These are phyloP conservation scores for Varecia variegata DNA, from an alignment of 2,797 vertebrate genomes.

Conservation along the genomic window DNA sequence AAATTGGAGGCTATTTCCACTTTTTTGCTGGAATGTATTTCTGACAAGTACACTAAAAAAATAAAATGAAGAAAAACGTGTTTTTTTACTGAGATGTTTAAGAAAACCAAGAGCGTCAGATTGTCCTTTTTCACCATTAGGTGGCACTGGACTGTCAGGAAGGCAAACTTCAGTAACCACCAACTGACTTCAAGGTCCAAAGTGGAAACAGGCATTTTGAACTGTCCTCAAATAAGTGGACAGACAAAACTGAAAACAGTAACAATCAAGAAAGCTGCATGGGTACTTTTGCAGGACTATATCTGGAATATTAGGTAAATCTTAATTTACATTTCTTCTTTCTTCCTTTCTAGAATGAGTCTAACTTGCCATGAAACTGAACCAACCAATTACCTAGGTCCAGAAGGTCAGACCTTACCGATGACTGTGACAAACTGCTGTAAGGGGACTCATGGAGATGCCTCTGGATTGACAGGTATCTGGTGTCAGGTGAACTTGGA, in stretches of 20 bases:
- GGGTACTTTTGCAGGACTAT: background rate
- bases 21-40: background rate
- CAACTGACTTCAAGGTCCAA: background rate
- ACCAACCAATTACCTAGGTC: background rate
- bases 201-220: background rate
- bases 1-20: background rate
- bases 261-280: background rate
- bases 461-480: background rate
- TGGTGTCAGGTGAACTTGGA: background rate
- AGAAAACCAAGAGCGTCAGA: background rate
- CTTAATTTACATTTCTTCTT: background rate
- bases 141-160: conserved; percentile 43
- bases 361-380: background rate
- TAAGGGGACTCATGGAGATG: background rate
- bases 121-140: conserved; percentile 11
- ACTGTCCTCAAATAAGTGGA: background rate
- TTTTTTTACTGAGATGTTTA: background rate
- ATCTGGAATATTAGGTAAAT: background rate
- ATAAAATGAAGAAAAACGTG: background rate
- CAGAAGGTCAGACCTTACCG: background rate
- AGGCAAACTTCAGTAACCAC: background rate
- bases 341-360: background rate
- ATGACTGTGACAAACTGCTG: background rate
- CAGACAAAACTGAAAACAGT: background rate
- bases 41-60: conserved; percentile 28